Base-by-base conservation (phyloP, 2,888 invertebrate genomes). In the Agonopterix heracliana region DNA sequence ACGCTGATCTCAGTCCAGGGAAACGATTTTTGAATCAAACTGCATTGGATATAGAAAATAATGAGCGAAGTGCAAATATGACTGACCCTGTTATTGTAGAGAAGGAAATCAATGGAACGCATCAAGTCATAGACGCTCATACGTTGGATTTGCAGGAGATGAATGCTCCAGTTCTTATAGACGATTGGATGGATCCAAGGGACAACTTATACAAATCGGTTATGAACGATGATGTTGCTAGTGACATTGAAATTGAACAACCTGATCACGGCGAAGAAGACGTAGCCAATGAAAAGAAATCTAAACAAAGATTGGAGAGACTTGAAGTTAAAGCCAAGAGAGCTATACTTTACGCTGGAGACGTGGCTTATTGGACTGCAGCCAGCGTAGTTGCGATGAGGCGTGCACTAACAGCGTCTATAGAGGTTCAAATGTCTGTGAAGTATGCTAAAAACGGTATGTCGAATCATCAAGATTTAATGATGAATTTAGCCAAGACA, bases 401-500 rank as follows among this genome's bases (percentile, higher is more conserved):
- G 41, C 73, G 87, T n/a, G 83, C 88, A 2, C 60, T 88, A 26
- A 87, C 87, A 7, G 87, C 88, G 3, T 87, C 87, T 0, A 86
- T 87, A 34, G 88, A 88, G 62, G 88, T 88, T 1, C 76, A 82
- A 53, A 88, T 88, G 88, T 86, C 88, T 9, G 82, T 88, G 0
- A 77, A 66, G 48, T 82, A 78, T 51, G 87, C 88, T 12, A 85
- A 81, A 54, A 84, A 78, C 54, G 86, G 86, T 3, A 83, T 86
- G 86, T 76, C 83, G 1, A 84, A 85, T 60, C 86, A 87, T 53
- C 84, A 84, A 57, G 86, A 87, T 43, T 59, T 88, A 47, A 88
- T 88, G 88, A 86, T 86, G 87, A 88, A 86, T 64, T 71, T 88
- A 48, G 88, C 88, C 0, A 87, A 83, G 53, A 86, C 87, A 5